A percentile compares a stretch with the other conserved stretches of the same genome.
These are phyloP conservation scores for Probaryconus sp. DNA, from an alignment of 1,140 invertebrate genomes.

Conservation along the genomic window DNA sequence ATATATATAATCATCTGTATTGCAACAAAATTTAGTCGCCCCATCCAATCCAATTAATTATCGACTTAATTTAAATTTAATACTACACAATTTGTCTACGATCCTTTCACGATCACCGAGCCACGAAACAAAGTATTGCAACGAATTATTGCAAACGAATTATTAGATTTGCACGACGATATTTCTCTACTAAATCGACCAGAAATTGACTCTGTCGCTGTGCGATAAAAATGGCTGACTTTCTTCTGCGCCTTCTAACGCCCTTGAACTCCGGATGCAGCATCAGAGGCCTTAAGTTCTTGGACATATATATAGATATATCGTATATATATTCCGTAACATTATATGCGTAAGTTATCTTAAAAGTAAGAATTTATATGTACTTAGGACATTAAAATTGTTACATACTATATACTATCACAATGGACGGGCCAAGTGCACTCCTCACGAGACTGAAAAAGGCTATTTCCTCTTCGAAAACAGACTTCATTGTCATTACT, in stretches of 20 bases:
- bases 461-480: slow-evolving; percentile 53
- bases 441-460: slow-evolving; percentile 68
- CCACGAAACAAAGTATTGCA: slow-evolving; percentile 35
- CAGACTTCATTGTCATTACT: slow-evolving; percentile 51
- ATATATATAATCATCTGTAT: slow-evolving; percentile 24
- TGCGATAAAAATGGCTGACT: slow-evolving; percentile 46
- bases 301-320: slow-evolving; percentile 53
- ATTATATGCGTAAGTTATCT: slow-evolving; percentile 55
- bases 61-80: slow-evolving; percentile 16
- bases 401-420: slow-evolving; percentile 75
- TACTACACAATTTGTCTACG: slow-evolving; percentile 2
- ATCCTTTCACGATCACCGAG: background rate
- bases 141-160: slow-evolving; percentile 44
- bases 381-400: slow-evolving; percentile 68
- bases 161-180: slow-evolving; percentile 33
- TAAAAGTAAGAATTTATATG: slow-evolving; percentile 60
- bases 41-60: slow-evolving; percentile 8
- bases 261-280: slow-evolving; percentile 35
- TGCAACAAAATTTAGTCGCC: slow-evolving; percentile 37
- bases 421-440: slow-evolving; percentile 70
- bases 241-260: background rate
- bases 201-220: slow-evolving; percentile 30
- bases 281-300: slow-evolving; percentile 56
- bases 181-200: slow-evolving; percentile 25
- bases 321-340: slow-evolving; percentile 54